Percentiles rank a stretch among this genome's conserved stretches.
These are phyloP conservation scores for Lytechinus pictus DNA, from an alignment of 35 echinoderm and acorn worm genomes.

Conservation along the genomic window DNA sequence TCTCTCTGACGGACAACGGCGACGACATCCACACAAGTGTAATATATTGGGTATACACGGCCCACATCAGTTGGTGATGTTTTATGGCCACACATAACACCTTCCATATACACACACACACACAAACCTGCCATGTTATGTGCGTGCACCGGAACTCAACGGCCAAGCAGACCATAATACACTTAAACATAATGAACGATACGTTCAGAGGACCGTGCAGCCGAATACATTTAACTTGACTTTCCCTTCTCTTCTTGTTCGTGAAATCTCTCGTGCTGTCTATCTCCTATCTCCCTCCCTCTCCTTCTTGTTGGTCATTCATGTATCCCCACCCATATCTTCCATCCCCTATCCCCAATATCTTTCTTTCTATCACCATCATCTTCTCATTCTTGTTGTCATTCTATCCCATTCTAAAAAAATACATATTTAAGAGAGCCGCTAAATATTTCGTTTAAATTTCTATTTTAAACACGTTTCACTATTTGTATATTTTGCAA, in stretches of 20 bases:
- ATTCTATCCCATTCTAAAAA: neutral
- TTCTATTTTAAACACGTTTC: no score
- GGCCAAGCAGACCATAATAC: slow-evolving; percentile 38
- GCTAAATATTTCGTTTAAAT: no score
- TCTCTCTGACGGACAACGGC: neutral
- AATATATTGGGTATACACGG: slow-evolving; percentile 11
- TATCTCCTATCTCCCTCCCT: neutral
- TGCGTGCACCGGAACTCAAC: slow-evolving; percentile 23
- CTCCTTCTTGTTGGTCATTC: neutral
- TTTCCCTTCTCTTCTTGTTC: neutral
- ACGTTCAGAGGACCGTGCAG: slow-evolving; percentile 12
- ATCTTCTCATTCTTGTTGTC: neutral
- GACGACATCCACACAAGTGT: neutral
- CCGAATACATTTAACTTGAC: slow-evolving; percentile 1
- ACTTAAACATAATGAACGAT: slow-evolving; percentile 46
- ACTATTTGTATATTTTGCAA: no score
- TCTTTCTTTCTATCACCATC: neutral
- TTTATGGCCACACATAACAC: slow-evolving; percentile 10
- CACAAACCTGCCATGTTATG: neutral
- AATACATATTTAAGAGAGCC: neutral
- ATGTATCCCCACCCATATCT: slow-evolving; percentile 20
- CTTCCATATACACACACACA: neutral
- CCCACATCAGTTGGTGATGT: neutral
- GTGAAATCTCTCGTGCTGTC: neutral
- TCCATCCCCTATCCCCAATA: neutral